Conservation (phyloP, 2,888 invertebrate species). For the Notodonta dromedarius region DNA sequence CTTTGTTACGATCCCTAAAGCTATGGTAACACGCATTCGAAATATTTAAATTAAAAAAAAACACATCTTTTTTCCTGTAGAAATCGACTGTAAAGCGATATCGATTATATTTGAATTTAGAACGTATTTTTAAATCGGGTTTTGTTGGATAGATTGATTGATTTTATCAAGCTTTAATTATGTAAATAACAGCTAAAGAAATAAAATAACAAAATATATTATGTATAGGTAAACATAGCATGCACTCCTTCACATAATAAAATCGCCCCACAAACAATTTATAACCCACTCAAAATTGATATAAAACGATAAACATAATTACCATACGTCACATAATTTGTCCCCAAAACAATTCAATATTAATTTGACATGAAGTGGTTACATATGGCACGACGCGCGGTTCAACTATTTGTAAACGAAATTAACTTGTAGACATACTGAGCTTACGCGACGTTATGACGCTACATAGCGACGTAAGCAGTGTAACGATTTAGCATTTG, state of each 20-base stretch:
- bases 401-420: constrained; percentile 4
- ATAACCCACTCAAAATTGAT: neutral
- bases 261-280: too few species aligned
- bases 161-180: too few species aligned
- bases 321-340: constrained; percentile 23
- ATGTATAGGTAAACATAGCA: too few species aligned
- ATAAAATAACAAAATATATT: too few species aligned
- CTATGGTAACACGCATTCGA: constrained; percentile 1
- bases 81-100: too few species aligned
- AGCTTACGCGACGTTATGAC: constrained; percentile 1
- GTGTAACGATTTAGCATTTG: too few species aligned
- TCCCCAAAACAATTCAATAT: constrained; percentile 18
- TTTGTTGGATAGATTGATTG: neutral
- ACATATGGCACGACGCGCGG: constrained; percentile 28
- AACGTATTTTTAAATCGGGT: neutral
- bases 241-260: too few species aligned
- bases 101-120: neutral
- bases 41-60: neutral
- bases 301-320: constrained; percentile 10
- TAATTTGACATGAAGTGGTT: constrained; percentile 24
- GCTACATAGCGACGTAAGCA: neutral
- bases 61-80: neutral
- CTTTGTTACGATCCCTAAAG: constrained; percentile 1
- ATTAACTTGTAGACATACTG: neutral
- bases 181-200: too few species aligned